Evolutionary conservation across 2,888 invertebrate species (phyloP).

Genomic region (Apocheima hispidaria): DNA sequence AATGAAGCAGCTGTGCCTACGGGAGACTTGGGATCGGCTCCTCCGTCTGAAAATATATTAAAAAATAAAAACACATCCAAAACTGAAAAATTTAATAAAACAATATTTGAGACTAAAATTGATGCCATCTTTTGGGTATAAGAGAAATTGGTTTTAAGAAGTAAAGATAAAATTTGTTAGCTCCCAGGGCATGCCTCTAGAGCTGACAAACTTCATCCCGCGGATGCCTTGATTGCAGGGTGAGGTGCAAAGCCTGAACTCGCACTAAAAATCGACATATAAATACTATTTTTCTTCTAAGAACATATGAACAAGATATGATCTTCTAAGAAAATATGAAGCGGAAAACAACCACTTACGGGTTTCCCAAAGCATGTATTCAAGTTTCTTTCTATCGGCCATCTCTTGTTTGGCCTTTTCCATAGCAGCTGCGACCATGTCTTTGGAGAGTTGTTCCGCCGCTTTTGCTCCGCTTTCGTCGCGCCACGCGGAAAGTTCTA

Average conservation of each 20-base stretch:
- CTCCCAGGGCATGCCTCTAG: too few relatives aligned
- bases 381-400: conserved; percentile 90
- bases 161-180: neutral
- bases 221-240: too few relatives aligned
- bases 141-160: too few relatives aligned
- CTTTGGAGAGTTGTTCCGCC: conserved; percentile 89
- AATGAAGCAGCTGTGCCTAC: conserved; percentile 95
- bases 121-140: too few relatives aligned
- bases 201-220: too few relatives aligned
- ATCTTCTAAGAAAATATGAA: neutral
- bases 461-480: conserved; percentile 87
- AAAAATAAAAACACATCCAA: neutral
- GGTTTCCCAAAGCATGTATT: conserved; percentile 92
- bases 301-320: neutral
- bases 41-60: conserved; percentile 87
- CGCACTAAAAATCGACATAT: neutral
- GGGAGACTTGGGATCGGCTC: conserved; percentile 94
- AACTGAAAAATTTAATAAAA: too few relatives aligned
- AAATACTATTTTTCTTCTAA: too few relatives aligned
- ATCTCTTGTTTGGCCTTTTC: conserved; percentile 93
- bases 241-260: too few relatives aligned
- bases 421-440: conserved; percentile 90
- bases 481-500: conserved; percentile 90
- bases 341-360: conserved; percentile 78
- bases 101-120: too few relatives aligned